Base-by-base conservation (phyloP, 1,140 invertebrate genomes). In the Grapholita molesta region DNA sequence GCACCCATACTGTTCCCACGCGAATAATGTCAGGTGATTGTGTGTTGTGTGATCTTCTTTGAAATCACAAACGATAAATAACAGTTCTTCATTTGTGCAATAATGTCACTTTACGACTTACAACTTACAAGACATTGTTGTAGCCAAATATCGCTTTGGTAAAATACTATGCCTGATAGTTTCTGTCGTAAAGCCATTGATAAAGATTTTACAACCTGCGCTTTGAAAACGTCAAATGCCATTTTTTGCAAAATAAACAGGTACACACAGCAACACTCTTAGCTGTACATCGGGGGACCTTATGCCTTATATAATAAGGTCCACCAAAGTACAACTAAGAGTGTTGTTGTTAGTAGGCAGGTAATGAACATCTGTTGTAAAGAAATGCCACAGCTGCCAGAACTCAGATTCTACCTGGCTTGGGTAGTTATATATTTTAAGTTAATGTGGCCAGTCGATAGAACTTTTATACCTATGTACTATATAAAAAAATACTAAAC, bases 1-100 rank as follows among this genome's bases (percentile, higher is more conserved):
- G 55, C 55, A 32, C 55, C 55, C 24, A 61, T 28, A 61, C 18
- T 61, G 25, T 61, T 61, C 55, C 55, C 55, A 61, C 55, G 55
- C 21, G 18, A 61, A 61, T 61, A 30, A 28, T 28, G 25, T 8
- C 55, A 61, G 25, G 24, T 28, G 28, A 61, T 28, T 61, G 55
- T 61, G 21, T 25, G 55, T 28, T 61, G 55, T 61, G 21, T 25
- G 55, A 28, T 61, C 55, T 61, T 61, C 24, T 61, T 15, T 21
- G 6, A 48, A 61, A 28, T 25, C 12, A 32, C 55, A 30, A 25
- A 61, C 28, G 32, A 28, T 28, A 61, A 28, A 61, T 48, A 61
- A n/a, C 55, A 61, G 28, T n/a, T 23, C 53, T 57, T 28, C 23
- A 57, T 57, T 57, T 57, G 21, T n/a, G 25, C 12, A 12, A 57